Evolutionary conservation across 1,140 invertebrate species (phyloP), one percentile per base, ranked within the genome.

Genomic region (Heliconius nattereri): DNA sequence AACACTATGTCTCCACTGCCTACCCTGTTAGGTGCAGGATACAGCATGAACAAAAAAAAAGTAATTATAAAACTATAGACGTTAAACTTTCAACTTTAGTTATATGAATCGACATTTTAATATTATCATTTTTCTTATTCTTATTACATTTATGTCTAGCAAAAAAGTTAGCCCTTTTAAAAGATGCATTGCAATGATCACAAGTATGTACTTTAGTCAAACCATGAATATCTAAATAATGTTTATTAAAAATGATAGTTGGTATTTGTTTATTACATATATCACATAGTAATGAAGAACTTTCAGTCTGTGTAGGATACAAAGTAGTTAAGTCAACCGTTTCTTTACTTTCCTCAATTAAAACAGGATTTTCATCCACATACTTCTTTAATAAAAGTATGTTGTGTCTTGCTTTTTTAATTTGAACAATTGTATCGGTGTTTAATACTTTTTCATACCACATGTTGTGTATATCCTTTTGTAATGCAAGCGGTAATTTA

Each of bases 381-480:
- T 83, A 40, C 81, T 82, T 86, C 29, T 84, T 74, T 80, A 92
- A 83, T 1, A 89, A 49, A 9, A 91, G 73, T 1, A 81, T 80
- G 37, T 88, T 91, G 0, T 57, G 49, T 0, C 78, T 82, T 11
- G 80, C 75, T 54, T 90, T 92, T n/a, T 79, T 89, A 1, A 92
- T 90, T 84, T 91, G 84, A 0, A 90, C 81, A 0, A 91, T 37
- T 3, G 71, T 75, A 0, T 90, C 84, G 0, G 84, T 81, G 73
- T 92, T 89, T 23, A 79, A 26, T 0, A 91, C 89, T 52, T 81
- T 87, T 35, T 92, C 91, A n/a, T 86, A 85, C 91, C 91, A 92
- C 0, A 87, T 81, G 29, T 90, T 85, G 72, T 91, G 86, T 5
- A 91, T 78, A 49, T 86, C 82, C 73, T 87, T 87, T 3, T 80